A percentile compares a stretch with the other conserved stretches of the same genome.
These are phyloP conservation scores for Neoaliturus tenellus DNA, from an alignment of 2,888 invertebrate genomes.

Conservation along the genomic window DNA sequence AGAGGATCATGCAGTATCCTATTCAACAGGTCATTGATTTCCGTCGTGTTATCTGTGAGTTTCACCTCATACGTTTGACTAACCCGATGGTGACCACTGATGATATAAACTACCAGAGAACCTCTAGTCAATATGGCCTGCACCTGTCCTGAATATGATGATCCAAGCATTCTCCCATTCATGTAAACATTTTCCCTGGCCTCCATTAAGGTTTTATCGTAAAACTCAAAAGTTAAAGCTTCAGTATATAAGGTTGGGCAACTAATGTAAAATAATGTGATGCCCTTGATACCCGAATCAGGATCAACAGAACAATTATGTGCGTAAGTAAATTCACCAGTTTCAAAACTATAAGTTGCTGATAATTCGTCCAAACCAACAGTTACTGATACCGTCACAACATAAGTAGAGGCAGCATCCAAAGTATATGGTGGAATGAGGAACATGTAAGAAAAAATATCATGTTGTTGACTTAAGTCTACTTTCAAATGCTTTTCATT, in stretches of 20 bases:
- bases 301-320: neutral
- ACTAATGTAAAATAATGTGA: neutral
- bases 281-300: neutral
- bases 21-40: neutral
- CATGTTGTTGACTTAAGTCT: neutral
- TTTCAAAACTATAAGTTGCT: neutral
- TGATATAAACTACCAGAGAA: neutral
- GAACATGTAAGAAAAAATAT: neutral
- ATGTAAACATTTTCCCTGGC: neutral
- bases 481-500: neutral
- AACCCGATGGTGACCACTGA: neutral
- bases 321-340: neutral
- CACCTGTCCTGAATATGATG: neutral
- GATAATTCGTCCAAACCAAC: neutral
- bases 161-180: slow-evolving; percentile 3
- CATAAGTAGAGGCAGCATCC: neutral
- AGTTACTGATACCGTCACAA: neutral
- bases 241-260: neutral
- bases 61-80: neutral
- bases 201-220: neutral
- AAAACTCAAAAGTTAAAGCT: slow-evolving; percentile 5
- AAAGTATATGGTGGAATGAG: neutral
- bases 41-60: neutral
- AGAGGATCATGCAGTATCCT: neutral
- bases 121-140: neutral